These are phyloP conservation scores for Oreohelix idahoensis DNA, from an alignment of 1,140 invertebrate species.

Conservation along the genomic window DNA sequence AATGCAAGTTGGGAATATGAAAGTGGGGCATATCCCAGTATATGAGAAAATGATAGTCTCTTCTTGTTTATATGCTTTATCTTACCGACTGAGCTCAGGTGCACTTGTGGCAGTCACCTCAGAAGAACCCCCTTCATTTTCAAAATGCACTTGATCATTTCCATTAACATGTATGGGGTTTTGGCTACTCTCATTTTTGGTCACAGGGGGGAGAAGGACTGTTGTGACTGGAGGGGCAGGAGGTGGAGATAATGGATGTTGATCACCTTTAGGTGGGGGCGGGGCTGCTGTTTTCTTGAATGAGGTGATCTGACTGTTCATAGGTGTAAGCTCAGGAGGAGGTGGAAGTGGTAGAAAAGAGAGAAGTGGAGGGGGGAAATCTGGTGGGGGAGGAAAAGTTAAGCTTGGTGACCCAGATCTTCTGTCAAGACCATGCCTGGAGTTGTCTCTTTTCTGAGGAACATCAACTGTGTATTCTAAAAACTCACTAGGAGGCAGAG, in stretches of 20 bases:
- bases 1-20: too few relatives aligned
- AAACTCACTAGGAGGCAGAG: slow-evolving; percentile 6
- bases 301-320: neutral
- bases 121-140: neutral
- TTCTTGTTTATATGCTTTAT: slow-evolving; percentile 39
- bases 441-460: neutral
- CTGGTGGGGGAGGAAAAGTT: slow-evolving; percentile 24
- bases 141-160: neutral
- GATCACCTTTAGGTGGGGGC: neutral
- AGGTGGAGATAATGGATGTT: neutral
- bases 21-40: too few relatives aligned
- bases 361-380: slow-evolving; percentile 21
- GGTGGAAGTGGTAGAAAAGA: slow-evolving; percentile 3
- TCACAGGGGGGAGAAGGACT: neutral
- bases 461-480: neutral
- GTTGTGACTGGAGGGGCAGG: neutral
- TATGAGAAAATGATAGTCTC: neutral
- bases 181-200: neutral
- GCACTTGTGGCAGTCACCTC: neutral
- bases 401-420: slow-evolving; percentile 5
- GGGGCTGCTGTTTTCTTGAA: neutral
- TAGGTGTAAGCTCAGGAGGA: neutral
- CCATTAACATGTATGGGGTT: neutral
- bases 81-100: neutral
- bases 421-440: neutral